Evolutionary conservation across 2,888 invertebrate genomes (phyloP).

Genomic region (Mythimna albipuncta): DNA sequence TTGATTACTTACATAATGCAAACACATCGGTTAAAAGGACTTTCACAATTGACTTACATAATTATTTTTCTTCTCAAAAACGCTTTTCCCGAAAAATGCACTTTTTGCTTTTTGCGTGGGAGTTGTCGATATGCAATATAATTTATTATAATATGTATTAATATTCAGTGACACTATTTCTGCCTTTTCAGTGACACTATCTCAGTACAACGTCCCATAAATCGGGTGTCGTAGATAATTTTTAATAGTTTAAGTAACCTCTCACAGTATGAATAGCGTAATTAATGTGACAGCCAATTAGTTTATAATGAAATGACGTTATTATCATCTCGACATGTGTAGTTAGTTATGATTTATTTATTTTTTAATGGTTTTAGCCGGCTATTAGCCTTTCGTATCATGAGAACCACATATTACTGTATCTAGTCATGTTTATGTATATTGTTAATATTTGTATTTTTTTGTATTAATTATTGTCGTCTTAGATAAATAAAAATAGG

Average conservation of each 20-base stretch:
- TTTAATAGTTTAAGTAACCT: constrained; percentile 40
- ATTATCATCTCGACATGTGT: constrained; percentile 42
- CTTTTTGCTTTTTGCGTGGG: too few relatives aligned
- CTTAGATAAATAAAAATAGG: constrained; percentile 29
- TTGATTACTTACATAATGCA: too few relatives aligned
- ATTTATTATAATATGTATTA: neutral
- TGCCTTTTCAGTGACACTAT: constrained; percentile 20
- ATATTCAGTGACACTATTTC: constrained; percentile 5
- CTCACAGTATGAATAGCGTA: constrained; percentile 21
- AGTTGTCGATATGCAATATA: too few relatives aligned
- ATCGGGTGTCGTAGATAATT: constrained; percentile 35
- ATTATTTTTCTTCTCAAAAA: too few relatives aligned
- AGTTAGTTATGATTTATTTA: constrained; percentile 36
- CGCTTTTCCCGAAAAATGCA: too few relatives aligned
- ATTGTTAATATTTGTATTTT: neutral
- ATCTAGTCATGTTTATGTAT: neutral
- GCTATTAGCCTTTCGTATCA: neutral
- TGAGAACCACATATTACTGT: constrained; percentile 6
- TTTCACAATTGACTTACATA: too few relatives aligned
- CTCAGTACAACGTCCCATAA: constrained; percentile 20
- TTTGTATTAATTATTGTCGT: constrained; percentile 12
- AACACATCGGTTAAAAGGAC: too few relatives aligned
- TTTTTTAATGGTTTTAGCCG: constrained; percentile 29
- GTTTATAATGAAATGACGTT: constrained; percentile 25
- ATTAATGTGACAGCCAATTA: constrained; percentile 56